Percentiles rank a stretch among this genome's conserved stretches.
These are phyloP conservation scores for Mimumesa dahlbomi DNA, from an alignment of 2,888 invertebrate genomes.

Conservation along the genomic window DNA sequence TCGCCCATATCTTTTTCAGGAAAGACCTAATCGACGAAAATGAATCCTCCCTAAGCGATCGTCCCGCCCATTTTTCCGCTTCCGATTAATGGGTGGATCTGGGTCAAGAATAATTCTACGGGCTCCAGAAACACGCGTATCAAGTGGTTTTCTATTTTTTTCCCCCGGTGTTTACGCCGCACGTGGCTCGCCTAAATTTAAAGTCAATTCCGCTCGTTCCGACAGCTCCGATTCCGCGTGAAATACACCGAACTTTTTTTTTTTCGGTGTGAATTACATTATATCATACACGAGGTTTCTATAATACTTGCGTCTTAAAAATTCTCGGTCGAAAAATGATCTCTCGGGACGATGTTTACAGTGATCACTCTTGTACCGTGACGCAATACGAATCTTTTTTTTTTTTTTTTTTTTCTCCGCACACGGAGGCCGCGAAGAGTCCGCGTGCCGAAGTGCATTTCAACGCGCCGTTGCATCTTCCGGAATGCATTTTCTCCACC, in stretches of 20 bases:
- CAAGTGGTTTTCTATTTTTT: constrained; percentile 55
- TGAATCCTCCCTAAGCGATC: constrained; percentile 10
- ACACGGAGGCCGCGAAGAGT: background rate
- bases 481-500: background rate
- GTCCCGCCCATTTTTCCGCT: constrained; percentile 15
- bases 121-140: constrained; percentile 39
- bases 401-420: background rate
- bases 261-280: no score
- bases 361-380: constrained; percentile 31
- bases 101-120: constrained; percentile 49
- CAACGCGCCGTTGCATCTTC: background rate
- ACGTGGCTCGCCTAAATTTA: constrained; percentile 71
- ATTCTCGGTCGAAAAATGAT: constrained; percentile 1
- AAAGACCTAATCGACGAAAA: constrained; percentile 25
- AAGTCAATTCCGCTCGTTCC: constrained; percentile 9
- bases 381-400: constrained; percentile 31
- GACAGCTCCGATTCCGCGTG: no score
- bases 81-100: constrained; percentile 29
- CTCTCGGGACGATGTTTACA: constrained; percentile 17
- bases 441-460: background rate
- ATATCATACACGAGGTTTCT: no score
- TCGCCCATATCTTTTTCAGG: constrained; percentile 16
- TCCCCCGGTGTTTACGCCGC: constrained; percentile 65
- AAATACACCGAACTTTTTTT: no score
- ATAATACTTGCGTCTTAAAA: no score